phyloP scores from a whole-genome alignment of 2,797 vertebrate species.

The Merluccius polli region DNA sequence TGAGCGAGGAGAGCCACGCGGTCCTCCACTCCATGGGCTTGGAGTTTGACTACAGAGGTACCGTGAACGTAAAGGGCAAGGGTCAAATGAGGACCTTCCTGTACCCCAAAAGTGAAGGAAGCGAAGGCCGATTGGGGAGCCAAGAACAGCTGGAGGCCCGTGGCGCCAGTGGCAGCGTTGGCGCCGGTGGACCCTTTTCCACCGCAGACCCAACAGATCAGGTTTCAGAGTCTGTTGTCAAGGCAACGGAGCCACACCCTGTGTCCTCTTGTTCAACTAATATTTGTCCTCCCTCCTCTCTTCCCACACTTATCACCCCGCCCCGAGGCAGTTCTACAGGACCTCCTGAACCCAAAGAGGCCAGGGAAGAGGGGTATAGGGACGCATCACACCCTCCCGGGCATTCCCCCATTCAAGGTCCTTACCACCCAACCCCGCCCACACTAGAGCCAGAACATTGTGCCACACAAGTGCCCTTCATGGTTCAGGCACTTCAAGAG shows the following conservation, averaged over 20 bases:
- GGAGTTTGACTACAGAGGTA: slow-evolving; percentile 95
- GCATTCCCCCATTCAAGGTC: slow-evolving; percentile 35
- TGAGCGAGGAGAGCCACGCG: slow-evolving; percentile 94
- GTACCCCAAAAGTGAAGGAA: slow-evolving; percentile 86
- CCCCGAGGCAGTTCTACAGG: slow-evolving; percentile 34
- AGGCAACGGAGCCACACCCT: slow-evolving; percentile 32
- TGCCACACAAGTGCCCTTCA: slow-evolving; percentile 34
- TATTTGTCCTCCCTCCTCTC: slow-evolving; percentile 4
- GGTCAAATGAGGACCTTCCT: slow-evolving; percentile 99
- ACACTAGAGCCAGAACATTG: slow-evolving; percentile 34
- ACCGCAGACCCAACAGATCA: slow-evolving; percentile 52
- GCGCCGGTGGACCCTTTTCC: slow-evolving; percentile 65
- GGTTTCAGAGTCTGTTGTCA: slow-evolving; percentile 35
- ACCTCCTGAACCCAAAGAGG: slow-evolving; percentile 38
- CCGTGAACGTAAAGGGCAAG: slow-evolving; percentile 97
- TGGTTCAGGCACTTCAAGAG: slow-evolving; percentile 57
- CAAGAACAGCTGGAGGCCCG: slow-evolving; percentile 68
- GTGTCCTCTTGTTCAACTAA: slow-evolving; percentile 1
- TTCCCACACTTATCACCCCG: slow-evolving; percentile 32
- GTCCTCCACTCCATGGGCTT: slow-evolving; percentile 90
- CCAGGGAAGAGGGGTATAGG: slow-evolving; percentile 65
- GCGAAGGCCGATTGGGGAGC: slow-evolving; percentile 61
- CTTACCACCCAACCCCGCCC: slow-evolving; percentile 23
- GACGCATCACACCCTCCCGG: slow-evolving; percentile 46
- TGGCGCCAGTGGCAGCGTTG: slow-evolving; percentile 35